These are phyloP conservation scores for Cheilosia vulpina DNA, from an alignment of 2,888 invertebrate species.

Conservation along the genomic window DNA sequence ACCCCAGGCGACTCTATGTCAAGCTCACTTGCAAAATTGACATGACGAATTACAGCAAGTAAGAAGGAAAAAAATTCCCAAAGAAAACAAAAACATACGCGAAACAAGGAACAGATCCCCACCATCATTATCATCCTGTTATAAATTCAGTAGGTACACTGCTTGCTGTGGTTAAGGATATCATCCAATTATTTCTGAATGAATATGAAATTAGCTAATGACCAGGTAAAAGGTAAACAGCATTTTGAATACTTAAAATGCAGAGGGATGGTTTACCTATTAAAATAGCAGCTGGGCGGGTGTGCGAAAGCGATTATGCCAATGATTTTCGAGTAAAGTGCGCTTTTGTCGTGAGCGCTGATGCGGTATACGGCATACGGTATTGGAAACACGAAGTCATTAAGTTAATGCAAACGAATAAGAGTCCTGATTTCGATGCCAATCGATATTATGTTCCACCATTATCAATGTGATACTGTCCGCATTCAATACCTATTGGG, in stretches of 20 bases:
- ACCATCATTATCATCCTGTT: constrained; percentile 61
- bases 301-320: too few relatives aligned
- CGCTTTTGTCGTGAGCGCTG: too few relatives aligned
- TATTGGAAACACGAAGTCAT: too few relatives aligned
- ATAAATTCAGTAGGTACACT: constrained; percentile 55
- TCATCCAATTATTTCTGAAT: constrained; percentile 66
- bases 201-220: constrained; percentile 60
- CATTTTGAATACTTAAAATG: constrained; percentile 35
- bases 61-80: constrained; percentile 5
- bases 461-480: too few relatives aligned
- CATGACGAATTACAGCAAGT: constrained; percentile 14
- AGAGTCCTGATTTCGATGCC: too few relatives aligned
- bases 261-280: too few relatives aligned
- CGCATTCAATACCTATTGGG: not conserved
- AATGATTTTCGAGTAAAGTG: too few relatives aligned
- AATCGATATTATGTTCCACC: too few relatives aligned
- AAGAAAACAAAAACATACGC: constrained; percentile 39
- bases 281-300: too few relatives aligned
- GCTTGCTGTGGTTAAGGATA: constrained; percentile 57
- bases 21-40: constrained; percentile 34
- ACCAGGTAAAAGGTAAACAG: constrained; percentile 56
- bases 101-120: constrained; percentile 34
- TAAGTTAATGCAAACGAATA: too few relatives aligned
- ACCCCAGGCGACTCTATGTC: constrained; percentile 19
- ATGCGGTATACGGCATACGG: too few relatives aligned